These are phyloP conservation scores for Zaprionus lachaisei DNA, from an alignment of 1,140 invertebrate genomes.

Conservation along the genomic window DNA sequence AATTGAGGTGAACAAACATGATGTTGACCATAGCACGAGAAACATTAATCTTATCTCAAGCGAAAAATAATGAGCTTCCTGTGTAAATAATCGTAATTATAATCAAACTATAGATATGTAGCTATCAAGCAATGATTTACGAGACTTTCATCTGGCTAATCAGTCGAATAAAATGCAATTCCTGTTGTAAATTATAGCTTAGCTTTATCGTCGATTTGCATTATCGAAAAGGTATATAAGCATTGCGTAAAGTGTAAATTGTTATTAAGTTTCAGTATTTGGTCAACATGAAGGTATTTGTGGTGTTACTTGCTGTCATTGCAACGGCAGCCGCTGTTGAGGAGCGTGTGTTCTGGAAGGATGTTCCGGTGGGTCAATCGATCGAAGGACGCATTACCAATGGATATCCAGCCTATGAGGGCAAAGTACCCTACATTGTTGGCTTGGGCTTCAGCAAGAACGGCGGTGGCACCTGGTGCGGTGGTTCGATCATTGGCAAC, in stretches of 20 bases:
- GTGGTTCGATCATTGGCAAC: slow-evolving; percentile 85
- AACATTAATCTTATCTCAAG: not conserved
- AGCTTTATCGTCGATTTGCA: not conserved
- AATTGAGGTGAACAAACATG: not conserved
- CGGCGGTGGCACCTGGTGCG: slow-evolving; percentile 50
- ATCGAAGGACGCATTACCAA: slow-evolving; percentile 58
- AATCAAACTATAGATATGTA: not conserved
- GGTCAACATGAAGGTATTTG: slow-evolving; percentile 12
- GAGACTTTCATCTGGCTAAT: not conserved
- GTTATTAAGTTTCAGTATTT: not conserved
- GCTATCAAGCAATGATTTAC: not conserved
- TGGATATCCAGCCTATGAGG: slow-evolving; percentile 60
- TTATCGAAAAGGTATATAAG: slow-evolving; percentile 9
- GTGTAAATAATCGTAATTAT: not conserved
- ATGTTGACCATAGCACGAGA: not conserved
- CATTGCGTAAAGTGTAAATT: not conserved
- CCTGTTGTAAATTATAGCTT: not conserved
- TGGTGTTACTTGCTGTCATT: slow-evolving; percentile 19
- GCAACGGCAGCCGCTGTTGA: slow-evolving; percentile 26
- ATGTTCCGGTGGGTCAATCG: not conserved
- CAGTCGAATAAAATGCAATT: not conserved
- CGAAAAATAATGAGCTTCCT: not conserved
- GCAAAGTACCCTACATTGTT: slow-evolving; percentile 85
- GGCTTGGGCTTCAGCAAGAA: slow-evolving; percentile 72
- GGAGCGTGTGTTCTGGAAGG: slow-evolving; percentile 17